phyloP scores from a whole-genome alignment of 2,113 vertebrate genomes.

The Panthera leo region DNA sequence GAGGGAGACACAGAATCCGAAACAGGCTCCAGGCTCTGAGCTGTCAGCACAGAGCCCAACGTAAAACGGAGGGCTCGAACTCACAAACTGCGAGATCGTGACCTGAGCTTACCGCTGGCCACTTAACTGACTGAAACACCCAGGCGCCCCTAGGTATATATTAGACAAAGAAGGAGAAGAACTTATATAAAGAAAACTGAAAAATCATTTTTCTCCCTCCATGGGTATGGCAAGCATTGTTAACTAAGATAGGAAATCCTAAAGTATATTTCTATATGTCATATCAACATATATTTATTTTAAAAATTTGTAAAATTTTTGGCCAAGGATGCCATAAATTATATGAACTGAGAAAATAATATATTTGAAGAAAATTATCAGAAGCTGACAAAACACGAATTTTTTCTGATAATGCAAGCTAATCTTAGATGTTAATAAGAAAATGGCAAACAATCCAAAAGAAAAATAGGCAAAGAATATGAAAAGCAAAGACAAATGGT shows the following conservation, averaged over 20 bases:
- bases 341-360: background rate
- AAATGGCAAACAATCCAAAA: background rate
- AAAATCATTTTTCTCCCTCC: background rate
- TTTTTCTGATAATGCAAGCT: background rate
- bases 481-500: background rate
- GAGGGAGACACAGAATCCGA: too few relatives aligned
- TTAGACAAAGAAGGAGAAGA: slow-evolving; percentile 25
- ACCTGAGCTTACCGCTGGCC: too few relatives aligned
- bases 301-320: background rate
- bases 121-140: too few relatives aligned
- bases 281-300: background rate
- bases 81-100: too few relatives aligned
- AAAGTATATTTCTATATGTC: background rate
- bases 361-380: slow-evolving; percentile 24
- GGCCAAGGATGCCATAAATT: background rate
- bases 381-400: background rate
- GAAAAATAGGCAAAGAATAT: background rate
- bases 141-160: background rate
- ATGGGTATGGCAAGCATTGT: background rate
- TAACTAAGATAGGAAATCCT: background rate
- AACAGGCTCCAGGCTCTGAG: too few relatives aligned
- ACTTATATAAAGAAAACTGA: background rate
- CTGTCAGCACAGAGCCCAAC: too few relatives aligned
- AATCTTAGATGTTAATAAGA: background rate
- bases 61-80: too few relatives aligned